phyloP scores from a whole-genome alignment of 2,113 vertebrate genomes.

The Poecile atricapillus region DNA sequence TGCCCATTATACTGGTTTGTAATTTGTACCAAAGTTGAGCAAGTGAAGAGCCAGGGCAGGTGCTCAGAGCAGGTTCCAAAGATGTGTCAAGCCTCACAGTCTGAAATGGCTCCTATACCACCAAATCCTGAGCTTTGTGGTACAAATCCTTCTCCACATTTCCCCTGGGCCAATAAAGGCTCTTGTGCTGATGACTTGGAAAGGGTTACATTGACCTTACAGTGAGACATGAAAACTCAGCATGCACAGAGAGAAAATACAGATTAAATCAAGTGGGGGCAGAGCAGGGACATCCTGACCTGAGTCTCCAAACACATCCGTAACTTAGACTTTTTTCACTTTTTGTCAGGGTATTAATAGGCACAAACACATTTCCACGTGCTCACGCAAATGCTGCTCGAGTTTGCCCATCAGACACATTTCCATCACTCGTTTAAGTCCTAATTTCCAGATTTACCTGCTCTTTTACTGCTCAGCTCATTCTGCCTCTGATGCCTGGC shows the following conservation, averaged over 20 bases:
- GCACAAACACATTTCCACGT: not conserved
- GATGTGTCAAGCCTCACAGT: not conserved
- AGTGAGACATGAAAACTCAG: not conserved
- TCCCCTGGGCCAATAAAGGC: not conserved
- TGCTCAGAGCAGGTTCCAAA: not conserved
- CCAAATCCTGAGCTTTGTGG: not conserved
- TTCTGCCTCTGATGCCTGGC: not conserved
- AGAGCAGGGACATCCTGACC: not conserved
- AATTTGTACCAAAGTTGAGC: not conserved
- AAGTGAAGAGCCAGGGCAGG: not conserved
- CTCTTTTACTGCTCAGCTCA: not conserved
- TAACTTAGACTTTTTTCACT: not conserved
- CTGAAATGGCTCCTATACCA: not conserved
- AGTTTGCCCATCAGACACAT: not conserved
- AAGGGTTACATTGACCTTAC: not conserved
- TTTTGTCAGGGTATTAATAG: not conserved
- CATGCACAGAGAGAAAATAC: not conserved
- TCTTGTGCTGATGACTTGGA: not conserved
- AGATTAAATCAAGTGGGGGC: not conserved
- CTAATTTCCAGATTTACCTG: not conserved
- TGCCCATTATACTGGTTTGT: fast-evolving
- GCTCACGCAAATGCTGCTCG: not conserved
- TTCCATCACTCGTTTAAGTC: not conserved
- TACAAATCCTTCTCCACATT: not conserved
- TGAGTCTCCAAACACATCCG: not conserved